Conservation (phyloP, 2,888 invertebrate species). For the Rugalucina vietnamica region DNA sequence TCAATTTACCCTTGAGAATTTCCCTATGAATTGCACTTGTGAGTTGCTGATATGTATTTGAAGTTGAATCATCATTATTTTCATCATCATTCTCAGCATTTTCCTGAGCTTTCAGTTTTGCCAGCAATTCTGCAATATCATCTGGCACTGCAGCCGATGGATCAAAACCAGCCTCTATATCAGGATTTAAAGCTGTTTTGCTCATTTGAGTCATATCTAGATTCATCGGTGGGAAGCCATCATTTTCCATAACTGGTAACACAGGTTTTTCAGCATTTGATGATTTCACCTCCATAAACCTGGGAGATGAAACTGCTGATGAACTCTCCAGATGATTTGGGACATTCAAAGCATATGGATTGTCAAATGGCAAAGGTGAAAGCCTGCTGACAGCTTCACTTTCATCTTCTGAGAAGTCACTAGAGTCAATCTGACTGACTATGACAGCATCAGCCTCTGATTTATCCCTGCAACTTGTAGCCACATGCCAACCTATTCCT, state of each 20-base stretch:
- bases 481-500: conserved; percentile 80
- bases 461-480: conserved; percentile 74
- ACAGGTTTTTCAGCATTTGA: conserved; percentile 26
- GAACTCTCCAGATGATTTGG: conserved; percentile 48
- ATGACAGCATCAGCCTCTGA: conserved; percentile 71
- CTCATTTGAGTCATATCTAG: conserved; percentile 72
- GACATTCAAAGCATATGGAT: conserved; percentile 35
- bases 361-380: conserved; percentile 31
- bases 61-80: conserved; percentile 32
- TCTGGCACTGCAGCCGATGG: conserved; percentile 32
- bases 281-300: conserved; percentile 71
- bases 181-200: not conserved
- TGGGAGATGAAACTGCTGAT: conserved; percentile 62
- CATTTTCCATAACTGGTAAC: conserved; percentile 66
- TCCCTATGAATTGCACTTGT: conserved; percentile 62
- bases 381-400: conserved; percentile 5
- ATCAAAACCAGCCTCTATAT: not conserved
- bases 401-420: conserved; percentile 62
- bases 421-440: conserved; percentile 63
- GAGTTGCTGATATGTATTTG: conserved; percentile 38
- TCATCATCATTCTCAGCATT: conserved; percentile 47
- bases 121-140: conserved; percentile 52
- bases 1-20: conserved; percentile 68
- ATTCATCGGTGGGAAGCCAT: conserved; percentile 77
- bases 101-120: conserved; percentile 41